phyloP scores from a whole-genome alignment of 2,888 invertebrate genomes.

The Dione juno region DNA sequence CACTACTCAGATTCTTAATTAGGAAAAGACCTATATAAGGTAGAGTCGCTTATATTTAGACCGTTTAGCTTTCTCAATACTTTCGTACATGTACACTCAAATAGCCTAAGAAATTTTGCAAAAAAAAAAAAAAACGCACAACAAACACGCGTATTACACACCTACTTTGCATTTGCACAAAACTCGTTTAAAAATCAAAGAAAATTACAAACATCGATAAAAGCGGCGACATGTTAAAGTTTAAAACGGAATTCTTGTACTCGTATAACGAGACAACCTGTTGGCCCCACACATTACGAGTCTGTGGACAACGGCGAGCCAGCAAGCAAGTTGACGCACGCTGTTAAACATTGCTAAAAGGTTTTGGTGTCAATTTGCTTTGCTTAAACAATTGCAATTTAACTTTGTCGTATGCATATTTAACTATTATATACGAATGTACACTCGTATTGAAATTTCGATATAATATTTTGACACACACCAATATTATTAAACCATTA shows the following conservation, averaged over 20 bases:
- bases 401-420: background rate
- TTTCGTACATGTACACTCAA: no score
- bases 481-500: no score
- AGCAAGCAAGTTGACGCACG: background rate
- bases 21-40: no score
- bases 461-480: no score
- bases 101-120: no score
- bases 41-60: no score
- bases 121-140: no score
- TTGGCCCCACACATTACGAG: background rate
- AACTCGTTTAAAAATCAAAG: background rate
- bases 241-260: slow-evolving; percentile 17
- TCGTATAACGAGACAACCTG: slow-evolving; percentile 3
- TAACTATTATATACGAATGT: background rate
- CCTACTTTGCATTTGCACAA: background rate
- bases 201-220: background rate
- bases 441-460: background rate
- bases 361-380: background rate
- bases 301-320: background rate
- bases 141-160: background rate
- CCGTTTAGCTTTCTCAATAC: no score
- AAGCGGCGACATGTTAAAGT: background rate
- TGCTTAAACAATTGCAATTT: background rate
- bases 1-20: no score
- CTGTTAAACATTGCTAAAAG: background rate